Evolutionary conservation across 92 coral and sea anemone genomes (phyloP), one percentile per base, ranked within the genome.

Genomic region (Nematostella vectensis): DNA sequence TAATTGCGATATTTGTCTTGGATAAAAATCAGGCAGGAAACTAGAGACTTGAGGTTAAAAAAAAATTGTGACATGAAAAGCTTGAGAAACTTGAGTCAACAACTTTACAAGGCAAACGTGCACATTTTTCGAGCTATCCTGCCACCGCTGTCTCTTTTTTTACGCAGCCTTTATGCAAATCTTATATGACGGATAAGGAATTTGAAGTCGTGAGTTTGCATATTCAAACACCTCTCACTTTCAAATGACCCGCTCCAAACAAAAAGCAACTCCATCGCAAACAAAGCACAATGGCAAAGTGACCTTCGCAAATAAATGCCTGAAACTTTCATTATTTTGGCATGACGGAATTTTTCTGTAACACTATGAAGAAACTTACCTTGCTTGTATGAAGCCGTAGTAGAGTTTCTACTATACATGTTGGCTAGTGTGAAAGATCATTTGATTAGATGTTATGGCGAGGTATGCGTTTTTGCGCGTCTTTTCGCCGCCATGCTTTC

Each of bases 171-270:
- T 45, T 10, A 19, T 45, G 12, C 23, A 45, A 45, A 45, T 19
- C 12, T 8, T n/a, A 19, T 4, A 45, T 19, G 51, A 45, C 51
- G 51, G 51, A 27, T 49, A 51, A 65, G 29, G 61, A 54, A 26
- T 65, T 64, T 27, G 51, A 30, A 27, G 33, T 19, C 29, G 64
- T 57, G 51, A 67, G 40, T 57, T 31, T 67, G 63, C 73, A 56
- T 67, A 56, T 36, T 40, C 40, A 53, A 53, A 57, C 71, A n/a
- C n/a, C 56, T 45, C 43, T 64, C 66, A 42, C 59, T 72, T 72
- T 78, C 80, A 78, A 78, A 78, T 65, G 39, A 67, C 76, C 85
- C 76, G 85, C 85, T 48, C 2, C 48, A 58, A 55, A 78, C 66
- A 66, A 59, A 52, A 65, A 53, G 54, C 58, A 65, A 43, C 52